Evolutionary conservation across 2,888 invertebrate species (phyloP).

Genomic region (Melinaea menophilus): DNA sequence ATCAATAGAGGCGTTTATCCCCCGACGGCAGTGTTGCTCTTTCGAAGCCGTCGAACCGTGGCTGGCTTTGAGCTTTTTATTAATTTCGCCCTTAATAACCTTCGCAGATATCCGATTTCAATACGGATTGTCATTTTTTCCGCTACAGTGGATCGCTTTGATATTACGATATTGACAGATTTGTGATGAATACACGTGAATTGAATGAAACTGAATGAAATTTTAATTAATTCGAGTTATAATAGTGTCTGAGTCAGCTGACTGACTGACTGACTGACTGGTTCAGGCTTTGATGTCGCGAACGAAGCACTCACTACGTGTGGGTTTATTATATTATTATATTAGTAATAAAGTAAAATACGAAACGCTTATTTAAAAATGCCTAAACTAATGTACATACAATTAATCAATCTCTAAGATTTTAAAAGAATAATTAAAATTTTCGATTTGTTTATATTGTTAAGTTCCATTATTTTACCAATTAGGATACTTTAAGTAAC

Average conservation of each 20-base stretch:
- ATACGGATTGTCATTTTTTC: conserved; percentile 28
- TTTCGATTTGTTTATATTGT: no score
- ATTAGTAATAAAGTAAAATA: no score
- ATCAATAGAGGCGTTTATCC: conserved; percentile 53
- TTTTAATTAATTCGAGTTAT: conserved; percentile 9
- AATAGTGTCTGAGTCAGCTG: background rate
- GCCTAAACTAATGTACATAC: no score
- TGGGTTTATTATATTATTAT: background rate
- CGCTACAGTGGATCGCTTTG: conserved; percentile 12
- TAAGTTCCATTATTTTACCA: no score
- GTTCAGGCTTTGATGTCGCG: background rate
- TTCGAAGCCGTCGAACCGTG: conserved; percentile 50
- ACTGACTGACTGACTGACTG: background rate
- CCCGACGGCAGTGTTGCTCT: conserved; percentile 45
- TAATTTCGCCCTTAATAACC: conserved; percentile 58
- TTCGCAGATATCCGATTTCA: conserved; percentile 29
- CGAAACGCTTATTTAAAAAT: no score
- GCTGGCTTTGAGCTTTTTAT: conserved; percentile 54
- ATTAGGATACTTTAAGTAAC: no score
- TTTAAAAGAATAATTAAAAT: no score
- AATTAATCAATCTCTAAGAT: no score
- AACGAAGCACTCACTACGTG: background rate
- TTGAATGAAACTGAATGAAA: background rate
- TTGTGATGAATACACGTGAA: conserved; percentile 2
- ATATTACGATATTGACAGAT: background rate